Percentiles rank a stretch among this genome's conserved stretches.
phyloP scores from a whole-genome alignment of 2,113 vertebrate genomes.

The Notothenia coriiceps region DNA sequence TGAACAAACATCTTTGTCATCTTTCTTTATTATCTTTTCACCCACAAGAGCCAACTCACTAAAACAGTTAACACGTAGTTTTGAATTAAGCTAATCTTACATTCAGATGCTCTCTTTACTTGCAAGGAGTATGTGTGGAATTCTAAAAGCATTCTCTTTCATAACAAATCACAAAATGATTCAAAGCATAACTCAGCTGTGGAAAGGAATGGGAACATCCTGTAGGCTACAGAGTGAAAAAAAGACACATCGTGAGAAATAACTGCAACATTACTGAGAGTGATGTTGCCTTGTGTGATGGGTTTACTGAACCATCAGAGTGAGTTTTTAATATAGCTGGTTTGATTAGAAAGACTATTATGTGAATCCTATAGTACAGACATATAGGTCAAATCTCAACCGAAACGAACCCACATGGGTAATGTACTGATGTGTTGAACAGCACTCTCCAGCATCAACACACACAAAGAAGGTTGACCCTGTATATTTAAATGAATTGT shows the following conservation, averaged over 20 bases:
- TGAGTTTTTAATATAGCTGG: not conserved
- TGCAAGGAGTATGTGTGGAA: not conserved
- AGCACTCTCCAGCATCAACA: not conserved
- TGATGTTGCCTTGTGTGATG: not conserved
- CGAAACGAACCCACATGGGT: not conserved
- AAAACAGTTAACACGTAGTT: not conserved
- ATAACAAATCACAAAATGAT: not conserved
- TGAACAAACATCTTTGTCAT: not conserved
- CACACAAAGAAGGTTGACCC: not conserved
- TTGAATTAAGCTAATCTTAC: not conserved
- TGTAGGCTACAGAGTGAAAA: not conserved
- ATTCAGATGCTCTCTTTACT: not conserved
- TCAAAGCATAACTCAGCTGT: not conserved
- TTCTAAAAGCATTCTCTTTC: not conserved
- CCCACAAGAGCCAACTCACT: not conserved
- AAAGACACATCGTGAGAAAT: conserved; percentile 1
- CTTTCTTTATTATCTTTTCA: not conserved
- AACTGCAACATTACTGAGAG: not conserved
- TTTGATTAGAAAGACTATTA: not conserved
- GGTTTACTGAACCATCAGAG: not conserved
- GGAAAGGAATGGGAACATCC: not conserved
- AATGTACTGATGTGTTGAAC: not conserved
- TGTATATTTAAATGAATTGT: not conserved
- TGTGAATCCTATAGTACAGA: not conserved
- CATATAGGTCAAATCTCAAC: not conserved